Percentiles rank a stretch among this genome's conserved stretches.
Evolutionary conservation across 2,797 vertebrate species (phyloP).

Genomic region (Hippopotamyrus pictus): DNA sequence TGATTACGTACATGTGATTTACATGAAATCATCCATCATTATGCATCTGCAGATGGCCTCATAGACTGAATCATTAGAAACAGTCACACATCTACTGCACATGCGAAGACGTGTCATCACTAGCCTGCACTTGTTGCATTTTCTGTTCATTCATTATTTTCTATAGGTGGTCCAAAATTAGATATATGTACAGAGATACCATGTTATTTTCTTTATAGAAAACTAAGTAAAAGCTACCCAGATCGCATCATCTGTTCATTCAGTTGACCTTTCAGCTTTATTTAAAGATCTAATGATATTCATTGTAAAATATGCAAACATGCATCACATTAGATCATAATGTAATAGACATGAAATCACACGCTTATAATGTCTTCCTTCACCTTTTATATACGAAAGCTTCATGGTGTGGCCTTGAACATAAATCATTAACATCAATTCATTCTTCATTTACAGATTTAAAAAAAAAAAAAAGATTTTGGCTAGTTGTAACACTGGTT

Average conservation of each 20-base stretch:
- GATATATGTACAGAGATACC: background rate
- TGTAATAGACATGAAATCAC: background rate
- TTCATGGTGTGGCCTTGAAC: background rate
- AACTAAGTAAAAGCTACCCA: background rate
- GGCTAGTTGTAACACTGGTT: background rate
- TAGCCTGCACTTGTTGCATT: background rate
- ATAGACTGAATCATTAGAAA: background rate
- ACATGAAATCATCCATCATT: background rate
- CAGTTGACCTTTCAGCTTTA: background rate
- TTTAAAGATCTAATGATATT: background rate
- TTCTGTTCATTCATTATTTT: background rate
- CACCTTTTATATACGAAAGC: background rate
- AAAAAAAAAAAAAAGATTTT: background rate
- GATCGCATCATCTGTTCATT: background rate
- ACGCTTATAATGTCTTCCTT: background rate
- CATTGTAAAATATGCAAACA: background rate
- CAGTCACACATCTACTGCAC: background rate
- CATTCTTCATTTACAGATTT: background rate
- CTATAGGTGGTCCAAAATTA: background rate
- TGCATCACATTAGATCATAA: background rate
- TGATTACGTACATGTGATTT: background rate
- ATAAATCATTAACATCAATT: background rate
- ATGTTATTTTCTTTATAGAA: background rate
- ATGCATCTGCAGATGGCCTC: background rate
- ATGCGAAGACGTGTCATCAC: background rate